Evolutionary conservation across 2,797 vertebrate genomes (phyloP), one percentile per base, ranked within the genome.

Genomic region (Pantherophis alleghaniensis): DNA sequence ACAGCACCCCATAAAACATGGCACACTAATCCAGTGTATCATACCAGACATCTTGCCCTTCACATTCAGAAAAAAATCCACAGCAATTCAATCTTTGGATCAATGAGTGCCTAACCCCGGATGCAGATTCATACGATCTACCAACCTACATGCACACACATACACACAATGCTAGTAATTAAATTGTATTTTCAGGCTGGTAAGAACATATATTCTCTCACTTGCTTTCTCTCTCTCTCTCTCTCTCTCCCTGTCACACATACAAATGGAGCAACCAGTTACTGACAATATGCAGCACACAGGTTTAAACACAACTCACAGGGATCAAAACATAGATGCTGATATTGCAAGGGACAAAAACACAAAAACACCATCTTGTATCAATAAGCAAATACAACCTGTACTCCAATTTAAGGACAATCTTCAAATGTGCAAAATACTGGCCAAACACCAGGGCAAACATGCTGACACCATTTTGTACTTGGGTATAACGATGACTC

Each of bases 41-140:
- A 91, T 79, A 96, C 92, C 92, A 88, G 93, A 93, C 91, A 94
- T 66, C 63, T 92, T 93, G 88, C 92, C 0, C 0, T 95, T 16
- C 95, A 94, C 90, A 91, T 94, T 90, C 90, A 5, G 13, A 87
- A 91, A 95, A 95, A 95, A 95, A 95, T 95, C 96, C 94, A 95
- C 94, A 94, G 92, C 94, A 87, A 96, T 90, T 94, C 90, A 91
- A 94, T 94, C 88, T 93, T 93, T 87, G 61, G 90, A 86, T 91
- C 69, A 83, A 89, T 95, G 93, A 94, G 91, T 90, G 91, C 92
- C 88, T 88, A 91, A 94, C 91, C 56, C 93, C 1, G 0, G 28
- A 51, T 92, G 7, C 37, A 89, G 89, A 66, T 87, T 90, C 74
- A 47, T 24, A 11, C 74, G 1, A 83, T 4, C 74, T 47, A 47